Base-by-base conservation (phyloP, 2,888 invertebrate species). In the Meteorus colon region DNA sequence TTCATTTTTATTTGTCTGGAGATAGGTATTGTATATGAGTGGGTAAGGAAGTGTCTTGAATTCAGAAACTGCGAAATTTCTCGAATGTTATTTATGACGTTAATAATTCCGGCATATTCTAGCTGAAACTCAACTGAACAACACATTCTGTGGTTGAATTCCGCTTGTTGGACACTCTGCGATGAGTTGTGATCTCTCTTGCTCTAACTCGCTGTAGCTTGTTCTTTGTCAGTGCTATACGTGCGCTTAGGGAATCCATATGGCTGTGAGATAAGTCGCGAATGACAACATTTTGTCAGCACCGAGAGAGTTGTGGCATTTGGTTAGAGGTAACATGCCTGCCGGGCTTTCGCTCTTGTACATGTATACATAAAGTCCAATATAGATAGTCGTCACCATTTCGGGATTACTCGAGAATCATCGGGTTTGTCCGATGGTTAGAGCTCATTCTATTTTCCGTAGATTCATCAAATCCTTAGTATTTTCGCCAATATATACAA, bases 231-330 rank as follows among this genome's bases (percentile, higher is more conserved):
- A 55, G 19, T 19, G n/a, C 5, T 19, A n/a, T 48, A 19, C 55
- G 19, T 10, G 19, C 55, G 55, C 19, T 55, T 19, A 45, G 60
- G 77, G 79, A 81, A 81, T 80, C 79, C 77, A 41, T 77, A 71
- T 73, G 75, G 79, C 74, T 77, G 80, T 77, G 75, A 82, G 84
- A 84, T 84, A 84, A 84, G 82, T 82, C 80, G 79, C 79, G 81
- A 82, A 83, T 84, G 82, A 82, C 84, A 83, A 82, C 81, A 82
- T 84, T 84, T 83, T 83, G 82, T 84, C 83, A 82, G 81, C 77
- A 75, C 6, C 55, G 19, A 55, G 55, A 55, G 55, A 55, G 74
- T 72, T 77, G 76, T 75, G 79, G 81, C 77, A 80, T 81, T 75
- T 76, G 77, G 75, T 62, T 67, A 72, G 48, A 72, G 72, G 65